Conservation (phyloP, 1,140 invertebrate genomes). For the Drosophila gunungcola region DNA sequence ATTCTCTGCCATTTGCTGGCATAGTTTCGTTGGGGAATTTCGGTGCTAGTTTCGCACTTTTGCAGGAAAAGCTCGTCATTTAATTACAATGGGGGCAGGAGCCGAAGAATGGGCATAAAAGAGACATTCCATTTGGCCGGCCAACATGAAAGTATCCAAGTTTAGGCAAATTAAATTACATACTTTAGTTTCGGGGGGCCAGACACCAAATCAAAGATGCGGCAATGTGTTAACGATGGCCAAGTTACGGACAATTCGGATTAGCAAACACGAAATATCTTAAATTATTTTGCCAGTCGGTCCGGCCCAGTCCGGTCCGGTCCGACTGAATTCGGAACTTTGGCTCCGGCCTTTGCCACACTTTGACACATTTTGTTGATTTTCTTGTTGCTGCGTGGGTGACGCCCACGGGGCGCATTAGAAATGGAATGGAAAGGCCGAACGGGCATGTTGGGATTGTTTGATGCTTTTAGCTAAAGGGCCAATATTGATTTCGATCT, state of each 20-base stretch:
- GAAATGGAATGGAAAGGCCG: constrained; percentile 52
- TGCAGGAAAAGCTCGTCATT: constrained; percentile 54
- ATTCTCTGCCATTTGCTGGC: constrained; percentile 31
- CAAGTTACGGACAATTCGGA: constrained; percentile 71
- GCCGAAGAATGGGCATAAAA: constrained; percentile 40
- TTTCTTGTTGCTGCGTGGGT: constrained; percentile 39
- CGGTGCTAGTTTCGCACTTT: constrained; percentile 40
- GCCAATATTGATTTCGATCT: constrained; percentile 83
- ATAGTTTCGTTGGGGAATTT: constrained; percentile 40
- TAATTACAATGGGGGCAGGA: constrained; percentile 48
- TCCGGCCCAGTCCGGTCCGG: constrained; percentile 45
- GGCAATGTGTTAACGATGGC: constrained; percentile 63
- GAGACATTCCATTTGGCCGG: constrained; percentile 52
- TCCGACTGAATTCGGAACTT: constrained; percentile 52
- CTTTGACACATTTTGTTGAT: constrained; percentile 77
- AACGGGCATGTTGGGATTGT: constrained; percentile 59
- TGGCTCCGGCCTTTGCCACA: constrained; percentile 52
- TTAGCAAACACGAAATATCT: constrained; percentile 82
- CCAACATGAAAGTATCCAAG: constrained; percentile 59
- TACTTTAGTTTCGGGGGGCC: constrained; percentile 55
- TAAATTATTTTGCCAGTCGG: constrained; percentile 75
- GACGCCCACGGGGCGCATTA: constrained; percentile 66
- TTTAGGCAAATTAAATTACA: constrained; percentile 83
- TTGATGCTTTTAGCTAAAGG: constrained; percentile 83
- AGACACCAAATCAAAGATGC: constrained; percentile 76